Conservation (phyloP, 2,888 invertebrate species). For the Drosophila heteroneura region DNA sequence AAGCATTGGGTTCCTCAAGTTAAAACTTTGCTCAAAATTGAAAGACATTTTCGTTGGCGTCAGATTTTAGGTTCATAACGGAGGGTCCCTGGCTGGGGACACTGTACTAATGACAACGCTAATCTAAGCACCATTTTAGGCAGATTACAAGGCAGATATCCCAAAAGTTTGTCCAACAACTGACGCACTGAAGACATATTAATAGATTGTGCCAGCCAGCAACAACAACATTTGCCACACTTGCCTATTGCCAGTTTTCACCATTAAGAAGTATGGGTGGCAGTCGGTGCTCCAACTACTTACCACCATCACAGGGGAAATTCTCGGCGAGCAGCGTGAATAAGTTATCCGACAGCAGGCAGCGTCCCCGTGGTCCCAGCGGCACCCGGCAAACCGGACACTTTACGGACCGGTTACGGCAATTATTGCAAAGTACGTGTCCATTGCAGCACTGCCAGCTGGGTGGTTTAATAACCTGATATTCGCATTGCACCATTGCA, state of each 20-base stretch:
- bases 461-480: slow-evolving; percentile 85
- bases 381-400: slow-evolving; percentile 86
- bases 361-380: slow-evolving; percentile 85
- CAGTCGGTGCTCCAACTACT: slow-evolving; percentile 39
- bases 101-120: slow-evolving; percentile 67
- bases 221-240: slow-evolving; percentile 22
- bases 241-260: slow-evolving; percentile 17
- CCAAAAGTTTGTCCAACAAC: slow-evolving; percentile 49
- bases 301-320: slow-evolving; percentile 85
- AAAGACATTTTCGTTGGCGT: slow-evolving; percentile 28
- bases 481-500: not conserved
- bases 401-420: slow-evolving; percentile 85
- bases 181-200: slow-evolving; percentile 65
- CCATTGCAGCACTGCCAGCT: slow-evolving; percentile 86
- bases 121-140: slow-evolving; percentile 65
- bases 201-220: slow-evolving; percentile 32
- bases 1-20: slow-evolving; percentile 13
- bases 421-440: slow-evolving; percentile 86
- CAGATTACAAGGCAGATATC: slow-evolving; percentile 36
- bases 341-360: slow-evolving; percentile 86
- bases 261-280: slow-evolving; percentile 12
- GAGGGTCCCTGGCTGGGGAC: slow-evolving; percentile 13
- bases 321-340: slow-evolving; percentile 85
- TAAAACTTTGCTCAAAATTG: slow-evolving; percentile 24
- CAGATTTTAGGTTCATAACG: slow-evolving; percentile 17